A percentile compares a stretch with the other conserved stretches of the same genome.
Conservation (phyloP, 2,888 invertebrate genomes). For the Acronicta leporina region DNA sequence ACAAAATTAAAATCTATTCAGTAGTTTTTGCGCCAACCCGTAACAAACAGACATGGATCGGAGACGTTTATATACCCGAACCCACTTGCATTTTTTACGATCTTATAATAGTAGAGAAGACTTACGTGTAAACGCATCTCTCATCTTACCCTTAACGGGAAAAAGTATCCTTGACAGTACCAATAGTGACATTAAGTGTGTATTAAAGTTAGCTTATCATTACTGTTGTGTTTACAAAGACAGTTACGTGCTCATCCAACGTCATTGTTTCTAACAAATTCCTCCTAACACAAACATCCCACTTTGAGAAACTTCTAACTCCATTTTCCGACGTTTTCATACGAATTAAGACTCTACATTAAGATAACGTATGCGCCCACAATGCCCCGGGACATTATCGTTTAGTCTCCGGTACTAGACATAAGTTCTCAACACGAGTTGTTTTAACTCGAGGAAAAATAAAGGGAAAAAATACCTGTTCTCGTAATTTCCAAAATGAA, state of each 20-base stretch:
- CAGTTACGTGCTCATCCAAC: not conserved
- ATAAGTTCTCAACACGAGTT: conserved; percentile 40
- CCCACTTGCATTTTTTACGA: too few relatives aligned
- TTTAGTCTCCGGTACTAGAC: conserved; percentile 24
- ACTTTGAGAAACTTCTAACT: conserved; percentile 38
- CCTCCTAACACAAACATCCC: conserved; percentile 23
- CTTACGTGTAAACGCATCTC: too few relatives aligned
- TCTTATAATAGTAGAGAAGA: too few relatives aligned
- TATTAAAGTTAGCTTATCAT: too few relatives aligned
- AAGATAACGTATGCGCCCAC: conserved; percentile 50
- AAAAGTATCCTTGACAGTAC: too few relatives aligned
- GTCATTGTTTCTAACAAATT: conserved; percentile 7
- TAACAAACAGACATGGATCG: too few relatives aligned
- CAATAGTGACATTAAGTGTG: too few relatives aligned
- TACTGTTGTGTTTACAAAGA: too few relatives aligned
- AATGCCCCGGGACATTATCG: conserved; percentile 50
- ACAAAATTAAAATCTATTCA: too few relatives aligned
- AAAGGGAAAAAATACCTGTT: conserved; percentile 9
- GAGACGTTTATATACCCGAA: too few relatives aligned
- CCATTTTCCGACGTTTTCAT: conserved; percentile 39
- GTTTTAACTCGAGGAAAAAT: conserved; percentile 45
- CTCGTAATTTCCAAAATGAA: conserved; percentile 20
- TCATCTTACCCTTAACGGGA: too few relatives aligned
- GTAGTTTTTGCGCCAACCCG: too few relatives aligned
- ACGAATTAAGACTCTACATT: conserved; percentile 48